These are phyloP conservation scores for Branchinecta sandiegonensis DNA, from an alignment of 2,888 invertebrate genomes.

Conservation along the genomic window DNA sequence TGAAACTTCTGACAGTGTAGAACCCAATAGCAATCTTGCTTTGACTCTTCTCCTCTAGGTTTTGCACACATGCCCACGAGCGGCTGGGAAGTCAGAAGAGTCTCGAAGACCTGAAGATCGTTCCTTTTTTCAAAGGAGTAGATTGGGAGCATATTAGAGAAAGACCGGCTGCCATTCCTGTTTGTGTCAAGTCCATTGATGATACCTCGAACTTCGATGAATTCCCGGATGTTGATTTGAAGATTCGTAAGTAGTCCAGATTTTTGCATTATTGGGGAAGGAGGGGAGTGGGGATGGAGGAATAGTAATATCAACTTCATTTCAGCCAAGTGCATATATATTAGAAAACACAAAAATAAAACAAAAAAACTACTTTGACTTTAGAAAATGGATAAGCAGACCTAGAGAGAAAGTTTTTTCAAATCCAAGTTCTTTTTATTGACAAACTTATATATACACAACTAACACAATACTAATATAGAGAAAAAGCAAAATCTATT, in stretches of 20 bases:
- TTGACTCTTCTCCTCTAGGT: constrained; percentile 40
- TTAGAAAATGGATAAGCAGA: no score
- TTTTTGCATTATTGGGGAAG: no score
- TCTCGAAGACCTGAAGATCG: constrained; percentile 76
- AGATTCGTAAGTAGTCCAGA: constrained; percentile 64
- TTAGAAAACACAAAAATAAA: no score
- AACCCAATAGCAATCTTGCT: not conserved
- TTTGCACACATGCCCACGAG: constrained; percentile 92
- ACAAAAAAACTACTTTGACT: no score
- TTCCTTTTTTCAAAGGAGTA: constrained; percentile 85
- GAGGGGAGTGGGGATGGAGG: no score
- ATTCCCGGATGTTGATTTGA: constrained; percentile 96
- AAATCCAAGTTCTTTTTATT: no score
- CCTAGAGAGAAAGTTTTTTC: no score
- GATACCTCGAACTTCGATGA: constrained; percentile 99
- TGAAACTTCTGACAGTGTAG: not conserved
- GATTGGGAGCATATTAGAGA: constrained; percentile 99
- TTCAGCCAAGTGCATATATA: no score
- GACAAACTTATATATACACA: no score
- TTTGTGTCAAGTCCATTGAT: constrained; percentile 95
- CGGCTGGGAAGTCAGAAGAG: constrained; percentile 78
- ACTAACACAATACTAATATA: no score
- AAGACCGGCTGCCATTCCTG: constrained; percentile 91
- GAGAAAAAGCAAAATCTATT: no score
- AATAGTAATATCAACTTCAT: no score